phyloP scores from a whole-genome alignment of 2,797 vertebrate genomes.

The Melanotaenia trifasciata region DNA sequence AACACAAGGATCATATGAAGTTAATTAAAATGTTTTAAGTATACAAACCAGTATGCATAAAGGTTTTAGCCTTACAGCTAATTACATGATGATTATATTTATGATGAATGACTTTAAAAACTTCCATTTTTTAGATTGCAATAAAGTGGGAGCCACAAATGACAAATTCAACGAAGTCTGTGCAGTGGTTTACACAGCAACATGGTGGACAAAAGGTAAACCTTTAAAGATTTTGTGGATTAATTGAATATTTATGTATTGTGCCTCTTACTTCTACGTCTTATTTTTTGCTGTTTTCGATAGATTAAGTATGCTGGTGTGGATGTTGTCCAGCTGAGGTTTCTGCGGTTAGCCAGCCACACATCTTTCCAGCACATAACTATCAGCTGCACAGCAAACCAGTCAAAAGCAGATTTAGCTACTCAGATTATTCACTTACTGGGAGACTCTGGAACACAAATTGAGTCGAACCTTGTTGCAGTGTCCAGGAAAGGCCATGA shows the following conservation, averaged over 20 bases:
- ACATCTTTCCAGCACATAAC: conserved; percentile 77
- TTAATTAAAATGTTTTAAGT: not conserved
- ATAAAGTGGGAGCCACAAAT: conserved; percentile 49
- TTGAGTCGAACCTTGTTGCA: conserved; percentile 57
- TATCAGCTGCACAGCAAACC: conserved; percentile 57
- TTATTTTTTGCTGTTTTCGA: conserved; percentile 20
- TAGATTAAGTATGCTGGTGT: conserved; percentile 78
- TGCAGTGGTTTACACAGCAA: conserved; percentile 69
- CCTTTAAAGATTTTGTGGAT: conserved; percentile 4
- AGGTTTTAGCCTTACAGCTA: not conserved
- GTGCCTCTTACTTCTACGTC: not conserved
- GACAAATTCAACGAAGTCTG: conserved; percentile 23
- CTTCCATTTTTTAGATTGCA: conserved; percentile 59
- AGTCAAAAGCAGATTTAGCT: conserved; percentile 13
- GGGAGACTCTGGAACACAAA: conserved; percentile 76
- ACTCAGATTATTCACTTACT: conserved; percentile 56
- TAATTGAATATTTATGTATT: not conserved
- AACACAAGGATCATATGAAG: not conserved
- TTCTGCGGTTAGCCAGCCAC: conserved; percentile 81
- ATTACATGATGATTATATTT: not conserved
- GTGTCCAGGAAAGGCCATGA: conserved; percentile 58
- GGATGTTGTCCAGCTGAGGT: conserved; percentile 82
- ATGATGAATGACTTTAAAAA: conserved; percentile 3
- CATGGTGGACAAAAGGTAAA: conserved; percentile 69
- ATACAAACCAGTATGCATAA: not conserved